Percentiles rank a stretch among this genome's conserved stretches.
phyloP scores from a whole-genome alignment of 2,113 vertebrate species.

The Callospermophilus lateralis region DNA sequence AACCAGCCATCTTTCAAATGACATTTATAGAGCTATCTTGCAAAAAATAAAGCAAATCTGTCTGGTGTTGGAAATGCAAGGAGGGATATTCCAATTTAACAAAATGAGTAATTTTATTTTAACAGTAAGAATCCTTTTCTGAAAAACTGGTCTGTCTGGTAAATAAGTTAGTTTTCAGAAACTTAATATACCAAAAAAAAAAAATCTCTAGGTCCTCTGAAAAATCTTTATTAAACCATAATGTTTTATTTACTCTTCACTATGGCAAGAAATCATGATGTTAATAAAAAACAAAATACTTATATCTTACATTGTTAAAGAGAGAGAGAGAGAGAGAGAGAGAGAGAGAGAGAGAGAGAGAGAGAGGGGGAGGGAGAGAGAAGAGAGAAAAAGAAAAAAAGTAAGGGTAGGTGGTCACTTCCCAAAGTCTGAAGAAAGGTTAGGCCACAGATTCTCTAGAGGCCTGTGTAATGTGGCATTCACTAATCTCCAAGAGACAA shows the following conservation, averaged over 20 bases:
- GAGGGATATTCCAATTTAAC: neutral
- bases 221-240: too few species aligned
- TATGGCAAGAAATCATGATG: too few species aligned
- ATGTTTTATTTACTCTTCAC: too few species aligned
- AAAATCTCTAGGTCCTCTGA: too few species aligned
- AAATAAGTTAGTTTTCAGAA: conserved; percentile 42
- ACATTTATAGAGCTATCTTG: conserved; percentile 32
- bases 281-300: too few species aligned
- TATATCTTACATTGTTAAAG: too few species aligned
- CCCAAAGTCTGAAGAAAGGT: neutral
- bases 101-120: neutral
- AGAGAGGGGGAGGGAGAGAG: too few species aligned
- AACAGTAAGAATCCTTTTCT: neutral
- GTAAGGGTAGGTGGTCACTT: neutral
- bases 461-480: neutral
- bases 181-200: neutral
- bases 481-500: neutral
- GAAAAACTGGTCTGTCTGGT: neutral
- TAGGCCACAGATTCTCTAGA: neutral
- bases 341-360: too few species aligned
- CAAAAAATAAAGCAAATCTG: conserved; percentile 48
- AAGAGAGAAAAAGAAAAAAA: too few species aligned
- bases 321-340: too few species aligned
- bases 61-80: conserved; percentile 6
- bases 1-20: conserved; percentile 45